Percentiles rank a stretch among this genome's conserved stretches.
These are phyloP conservation scores for Craseonycteris thonglongyai DNA, from an alignment of 2,113 vertebrate genomes.

Conservation along the genomic window DNA sequence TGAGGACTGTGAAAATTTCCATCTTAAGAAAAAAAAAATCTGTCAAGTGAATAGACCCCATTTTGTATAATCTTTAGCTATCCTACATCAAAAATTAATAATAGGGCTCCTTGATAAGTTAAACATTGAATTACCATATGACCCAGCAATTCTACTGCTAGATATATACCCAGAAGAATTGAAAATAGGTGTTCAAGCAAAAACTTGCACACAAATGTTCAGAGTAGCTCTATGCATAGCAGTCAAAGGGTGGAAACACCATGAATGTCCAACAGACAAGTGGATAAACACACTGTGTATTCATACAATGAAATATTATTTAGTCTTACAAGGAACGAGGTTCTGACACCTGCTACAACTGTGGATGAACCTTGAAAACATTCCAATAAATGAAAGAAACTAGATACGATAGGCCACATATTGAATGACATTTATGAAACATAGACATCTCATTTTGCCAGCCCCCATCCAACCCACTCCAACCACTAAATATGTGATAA, in stretches of 20 bases:
- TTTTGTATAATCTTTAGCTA: background rate
- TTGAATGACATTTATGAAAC: accelerated
- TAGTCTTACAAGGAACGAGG: background rate
- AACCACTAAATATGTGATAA: background rate
- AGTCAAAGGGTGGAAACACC: background rate
- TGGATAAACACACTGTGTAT: background rate
- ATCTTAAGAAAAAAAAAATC: background rate
- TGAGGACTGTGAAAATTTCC: background rate
- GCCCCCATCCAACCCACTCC: background rate
- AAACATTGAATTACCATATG: background rate
- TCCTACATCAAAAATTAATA: background rate
- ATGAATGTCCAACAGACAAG: background rate
- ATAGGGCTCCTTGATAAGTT: background rate
- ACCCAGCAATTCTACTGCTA: background rate
- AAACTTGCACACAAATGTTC: background rate
- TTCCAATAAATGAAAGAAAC: background rate
- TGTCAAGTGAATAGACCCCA: background rate
- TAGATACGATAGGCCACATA: background rate
- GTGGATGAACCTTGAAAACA: background rate
- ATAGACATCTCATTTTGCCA: background rate
- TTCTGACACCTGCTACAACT: background rate
- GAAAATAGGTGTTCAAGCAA: background rate
- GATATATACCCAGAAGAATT: background rate
- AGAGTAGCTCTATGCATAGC: background rate
- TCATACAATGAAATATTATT: background rate